Base-by-base conservation (phyloP, 2,888 invertebrate genomes). In the Mythimna impura region DNA sequence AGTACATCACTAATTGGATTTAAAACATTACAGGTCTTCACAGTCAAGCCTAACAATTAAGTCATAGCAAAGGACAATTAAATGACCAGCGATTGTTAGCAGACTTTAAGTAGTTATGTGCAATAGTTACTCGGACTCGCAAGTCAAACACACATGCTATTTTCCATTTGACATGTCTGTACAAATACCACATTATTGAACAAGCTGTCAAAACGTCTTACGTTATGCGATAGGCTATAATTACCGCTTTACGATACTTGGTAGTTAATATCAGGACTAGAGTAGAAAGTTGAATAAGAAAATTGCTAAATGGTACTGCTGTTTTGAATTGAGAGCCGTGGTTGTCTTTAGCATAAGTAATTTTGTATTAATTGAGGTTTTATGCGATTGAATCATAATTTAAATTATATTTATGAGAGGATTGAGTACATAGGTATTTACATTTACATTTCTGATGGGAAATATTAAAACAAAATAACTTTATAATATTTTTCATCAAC, bases 201-300 rank as follows among this genome's bases (percentile, higher is more conserved):
- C 78, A 55, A 79, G 72, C 79, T 81, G 84, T 86, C 86, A 86
- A 86, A 82, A 86, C 54, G 86, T 86, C 84, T 76, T 78, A 63
- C 74, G 72, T 66, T 72, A 71, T 36, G 64, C 75, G 73, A 77
- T 85, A 80, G 58, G 63, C 74, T 64, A 36, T 86, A 86, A 86
- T 86, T 86, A 84, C 57, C 68, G 74, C 67, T 70, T 80, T 67
- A 76, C 66, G 74, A 81, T 81, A 81, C 40, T 61, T 43, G 61
- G 12, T 60, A 50, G 61, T 71, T 80, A 73, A 68, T 81, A 71
- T 73, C 67, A 61, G 67, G 69, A 74, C 62, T 81, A 63, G 34
- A 83, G 85, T 73, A 84, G 80, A 79, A 82, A 78, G 80, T 77
- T 72, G 64, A 69, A 78, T 77, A 66, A 68, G 64, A 64, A 76